Evolutionary conservation across 2,113 vertebrate species (phyloP).

Genomic region (Myrmecobius fasciatus): DNA sequence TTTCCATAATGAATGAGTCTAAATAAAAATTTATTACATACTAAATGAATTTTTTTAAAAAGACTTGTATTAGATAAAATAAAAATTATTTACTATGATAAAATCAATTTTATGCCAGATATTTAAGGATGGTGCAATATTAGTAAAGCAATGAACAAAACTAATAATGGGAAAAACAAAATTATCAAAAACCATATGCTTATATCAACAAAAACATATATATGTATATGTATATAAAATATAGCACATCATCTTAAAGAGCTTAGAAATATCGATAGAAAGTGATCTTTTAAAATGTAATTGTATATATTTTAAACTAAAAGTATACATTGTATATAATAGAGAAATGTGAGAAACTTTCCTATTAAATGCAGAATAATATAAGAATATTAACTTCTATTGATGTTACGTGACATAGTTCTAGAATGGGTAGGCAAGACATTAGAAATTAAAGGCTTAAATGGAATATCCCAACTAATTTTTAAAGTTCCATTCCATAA

Average conservation of each 20-base stretch:
- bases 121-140: background rate
- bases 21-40: background rate
- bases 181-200: background rate
- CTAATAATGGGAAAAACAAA: background rate
- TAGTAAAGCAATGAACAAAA: background rate
- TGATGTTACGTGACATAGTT: background rate
- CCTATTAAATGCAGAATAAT: background rate
- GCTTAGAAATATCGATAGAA: background rate
- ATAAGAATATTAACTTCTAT: background rate
- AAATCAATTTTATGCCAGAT: background rate
- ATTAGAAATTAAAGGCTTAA: background rate
- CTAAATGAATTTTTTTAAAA: background rate
- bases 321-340: background rate
- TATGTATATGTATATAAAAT: background rate
- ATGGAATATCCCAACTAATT: background rate
- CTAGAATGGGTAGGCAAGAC: background rate
- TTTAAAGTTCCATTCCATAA: background rate
- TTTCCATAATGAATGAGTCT: background rate
- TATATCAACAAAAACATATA: background rate
- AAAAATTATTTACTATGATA: background rate
- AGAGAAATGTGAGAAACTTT: background rate
- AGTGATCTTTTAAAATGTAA: background rate
- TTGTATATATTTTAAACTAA: background rate
- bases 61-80: background rate
- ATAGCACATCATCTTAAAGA: background rate